These are phyloP conservation scores for Pitta sordida DNA, from an alignment of 2,113 vertebrate genomes.

Conservation along the genomic window DNA sequence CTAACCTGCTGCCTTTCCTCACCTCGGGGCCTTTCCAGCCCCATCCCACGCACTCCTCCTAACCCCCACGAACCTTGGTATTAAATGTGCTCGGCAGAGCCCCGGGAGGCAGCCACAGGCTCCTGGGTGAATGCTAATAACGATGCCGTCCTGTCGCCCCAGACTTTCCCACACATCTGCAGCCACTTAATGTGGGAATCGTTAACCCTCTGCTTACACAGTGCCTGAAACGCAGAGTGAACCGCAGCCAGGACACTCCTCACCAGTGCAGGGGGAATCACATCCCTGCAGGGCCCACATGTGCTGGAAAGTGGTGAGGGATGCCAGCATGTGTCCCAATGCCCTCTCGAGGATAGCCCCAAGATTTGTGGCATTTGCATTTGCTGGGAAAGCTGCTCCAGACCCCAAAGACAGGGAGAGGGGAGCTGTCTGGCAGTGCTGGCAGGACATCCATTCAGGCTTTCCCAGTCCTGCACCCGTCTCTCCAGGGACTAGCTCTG, in stretches of 20 bases:
- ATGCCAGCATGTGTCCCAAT: not conserved
- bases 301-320: not conserved
- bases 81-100: constrained; percentile 25
- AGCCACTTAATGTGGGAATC: constrained; percentile 65
- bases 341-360: not conserved
- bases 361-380: not conserved
- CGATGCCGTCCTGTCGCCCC: constrained; percentile 38
- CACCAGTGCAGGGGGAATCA: fast-evolving
- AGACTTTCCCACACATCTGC: constrained; percentile 73
- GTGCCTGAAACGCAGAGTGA: fast-evolving
- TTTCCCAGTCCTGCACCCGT: fast-evolving
- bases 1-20: not conserved
- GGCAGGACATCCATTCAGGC: not conserved
- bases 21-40: not conserved
- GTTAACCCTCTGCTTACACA: constrained; percentile 53
- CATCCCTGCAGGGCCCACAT: not conserved
- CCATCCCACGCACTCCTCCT: constrained; percentile 4
- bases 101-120: constrained; percentile 29
- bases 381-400: not conserved
- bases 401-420: not conserved
- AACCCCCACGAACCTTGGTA: not conserved
- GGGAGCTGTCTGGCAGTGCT: not conserved
- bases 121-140: constrained; percentile 67
- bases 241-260: not conserved
- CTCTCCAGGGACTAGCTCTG: not conserved